Base-by-base conservation (phyloP, 2,888 invertebrate genomes). In the Magallana nippona region DNA sequence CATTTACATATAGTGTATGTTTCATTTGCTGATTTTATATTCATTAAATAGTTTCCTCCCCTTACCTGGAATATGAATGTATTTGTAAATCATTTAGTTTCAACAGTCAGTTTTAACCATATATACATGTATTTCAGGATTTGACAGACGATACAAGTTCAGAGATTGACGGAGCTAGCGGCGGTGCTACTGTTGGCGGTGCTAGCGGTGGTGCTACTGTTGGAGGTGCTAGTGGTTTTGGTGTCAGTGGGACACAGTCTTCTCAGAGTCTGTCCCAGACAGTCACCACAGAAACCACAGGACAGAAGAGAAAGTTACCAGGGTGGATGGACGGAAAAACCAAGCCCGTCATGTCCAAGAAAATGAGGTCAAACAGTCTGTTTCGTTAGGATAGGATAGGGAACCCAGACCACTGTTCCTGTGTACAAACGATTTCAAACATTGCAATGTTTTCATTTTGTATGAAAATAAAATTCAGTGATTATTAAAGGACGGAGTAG, bases 301-400 rank as follows among this genome's bases (percentile, higher is more conserved):
- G 87, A 55, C 84, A 86, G 81, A 91, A 90, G 83, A 86, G 91
- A 27, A 92, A 91, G 86, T 85, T 92, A 13, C 92, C 91, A 10
- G 84, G 83, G 10, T 92, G 92, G 92, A 91, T 91, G 91, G 84
- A 84, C 10, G 79, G 83, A 10, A 80, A 86, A n/a, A 84, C 85
- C 32, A 89, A 89, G 83, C 89, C 89, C n/a, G 84, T 87, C 1
- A 77, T 91, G 80, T 89, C 84, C 17, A 92, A 91, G 82, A 92
- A 91, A 83, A 91, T 92, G 87, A 91, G 90, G 78, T 90, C 92
- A 3, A 91, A 91, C 85, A 91, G 90, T 81, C 87, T 92, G 58
- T 91, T 92, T 77, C 86, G 89, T 84, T 91, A 79, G 44, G 85
- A 56, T n/a, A n/a, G n/a, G n/a, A n/a, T n/a, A n/a, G n/a, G n/a